Evolutionary conservation across 2,113 vertebrate species (phyloP).

Genomic region (Barbus barbus): DNA sequence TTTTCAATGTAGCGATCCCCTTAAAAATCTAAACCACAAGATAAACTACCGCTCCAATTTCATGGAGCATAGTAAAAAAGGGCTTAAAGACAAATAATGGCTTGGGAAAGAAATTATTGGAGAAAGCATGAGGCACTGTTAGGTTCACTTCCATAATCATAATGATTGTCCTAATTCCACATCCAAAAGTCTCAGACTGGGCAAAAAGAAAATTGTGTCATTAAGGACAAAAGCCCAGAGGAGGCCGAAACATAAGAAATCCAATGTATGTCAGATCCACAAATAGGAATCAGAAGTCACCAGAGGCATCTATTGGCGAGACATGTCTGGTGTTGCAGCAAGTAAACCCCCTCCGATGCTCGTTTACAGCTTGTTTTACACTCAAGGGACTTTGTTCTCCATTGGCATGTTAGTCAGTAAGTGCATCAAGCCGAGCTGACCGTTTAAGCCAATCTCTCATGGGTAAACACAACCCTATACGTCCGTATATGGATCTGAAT

Average conservation of each 20-base stretch:
- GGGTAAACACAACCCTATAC: background rate
- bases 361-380: conserved; percentile 18
- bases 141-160: conserved; percentile 17
- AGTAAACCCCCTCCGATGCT: background rate
- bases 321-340: conserved; percentile 22
- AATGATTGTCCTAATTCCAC: conserved; percentile 58
- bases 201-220: conserved; percentile 59
- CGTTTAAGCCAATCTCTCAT: background rate
- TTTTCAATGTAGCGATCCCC: conserved; percentile 15
- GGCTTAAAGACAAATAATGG: conserved; percentile 23
- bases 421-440: background rate
- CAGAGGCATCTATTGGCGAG: conserved; percentile 36
- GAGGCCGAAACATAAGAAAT: conserved; percentile 53
- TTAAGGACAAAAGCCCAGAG: conserved; percentile 60
- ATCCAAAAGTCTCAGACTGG: conserved; percentile 44
- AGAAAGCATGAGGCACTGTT: background rate
- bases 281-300: conserved; percentile 58
- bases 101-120: background rate
- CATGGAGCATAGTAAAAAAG: conserved; percentile 10
- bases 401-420: background rate
- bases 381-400: background rate
- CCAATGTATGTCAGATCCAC: conserved; percentile 56
- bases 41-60: background rate
- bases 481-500: background rate
- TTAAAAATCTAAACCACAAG: conserved; percentile 4